Percentiles rank a stretch among this genome's conserved stretches.
phyloP scores from a whole-genome alignment of 1,140 invertebrate genomes.

The Leptestheria dahalacensis region DNA sequence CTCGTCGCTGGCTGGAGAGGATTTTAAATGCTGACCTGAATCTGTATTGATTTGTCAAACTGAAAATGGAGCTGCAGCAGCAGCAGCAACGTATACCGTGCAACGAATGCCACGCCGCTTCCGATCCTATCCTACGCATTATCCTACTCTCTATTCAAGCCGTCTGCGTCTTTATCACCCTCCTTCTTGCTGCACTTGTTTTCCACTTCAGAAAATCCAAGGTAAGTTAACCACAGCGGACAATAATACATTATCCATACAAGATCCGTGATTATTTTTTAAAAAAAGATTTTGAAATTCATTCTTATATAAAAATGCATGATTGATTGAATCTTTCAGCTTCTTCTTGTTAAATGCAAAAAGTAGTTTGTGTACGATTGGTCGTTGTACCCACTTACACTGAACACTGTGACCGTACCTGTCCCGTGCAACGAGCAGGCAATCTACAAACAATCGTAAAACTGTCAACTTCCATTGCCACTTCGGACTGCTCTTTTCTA shows the following conservation, averaged over 20 bases:
- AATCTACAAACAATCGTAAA: too few species aligned
- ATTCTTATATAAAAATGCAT: neutral
- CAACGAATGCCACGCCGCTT: neutral
- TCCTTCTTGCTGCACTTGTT: conserved; percentile 51
- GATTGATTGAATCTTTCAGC: too few species aligned
- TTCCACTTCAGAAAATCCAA: conserved; percentile 60
- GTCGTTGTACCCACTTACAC: too few species aligned
- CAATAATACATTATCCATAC: neutral
- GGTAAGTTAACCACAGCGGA: conserved; percentile 33
- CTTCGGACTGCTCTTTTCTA: too few species aligned
- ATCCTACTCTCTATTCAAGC: conserved; percentile 51
- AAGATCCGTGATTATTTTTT: neutral
- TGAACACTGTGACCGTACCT: too few species aligned
- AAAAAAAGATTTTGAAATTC: neutral
- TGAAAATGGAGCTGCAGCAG: neutral
- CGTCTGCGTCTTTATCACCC: conserved; percentile 50
- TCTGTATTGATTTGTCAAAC: neutral
- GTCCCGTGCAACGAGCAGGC: too few species aligned
- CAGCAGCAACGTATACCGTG: neutral
- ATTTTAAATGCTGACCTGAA: too few species aligned
- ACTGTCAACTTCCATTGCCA: too few species aligned
- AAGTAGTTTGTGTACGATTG: neutral
- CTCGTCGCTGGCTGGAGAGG: too few species aligned
- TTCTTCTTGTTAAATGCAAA: neutral
- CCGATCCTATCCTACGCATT: conserved; percentile 43